Base-by-base conservation (phyloP, 1,140 invertebrate species). In the Megathymus violae region DNA sequence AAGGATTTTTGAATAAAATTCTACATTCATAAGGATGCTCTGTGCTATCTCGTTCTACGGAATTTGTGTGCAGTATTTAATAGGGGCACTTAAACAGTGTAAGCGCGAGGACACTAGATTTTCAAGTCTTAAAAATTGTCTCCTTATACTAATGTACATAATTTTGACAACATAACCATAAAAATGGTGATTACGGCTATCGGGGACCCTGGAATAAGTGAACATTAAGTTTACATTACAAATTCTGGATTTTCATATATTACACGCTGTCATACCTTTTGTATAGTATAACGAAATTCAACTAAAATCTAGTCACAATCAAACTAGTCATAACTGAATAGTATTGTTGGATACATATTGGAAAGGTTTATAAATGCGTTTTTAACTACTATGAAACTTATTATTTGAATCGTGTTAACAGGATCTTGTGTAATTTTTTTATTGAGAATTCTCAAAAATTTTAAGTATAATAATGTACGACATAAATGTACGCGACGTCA, bases 1-100 rank as follows among this genome's bases (percentile, higher is more conserved):
- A 14, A 54, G 67, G 56, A 47, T 69, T 69, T 68, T 62, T 61
- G 62, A 62, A 65, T 66, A 68, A 69, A 48, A 64, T 63, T 67
- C 16, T 36, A 36, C 50, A 62, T 62, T 52, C 50, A 62, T 43
- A 7, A 62, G 40, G 6, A 52, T 19, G 31, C 16, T 16, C 15
- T 58, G 52, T 34, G 41, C 19, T 46, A 58, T 58, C 54, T 58
- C 40, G 41, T 34, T 46, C 13, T 36, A 44, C 13, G 25, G 40
- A 44, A 34, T 58, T 34, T 27, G 41, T 34, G 25, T 17, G 25
- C 40, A 7, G 19, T 58, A 46, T 46, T 58, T 46, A 58, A 58
- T 43, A 43, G 19, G 25, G 15, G 25, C 25, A 48, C 31, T 48
- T 31, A 31, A 31, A 31, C 27, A 31, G 27, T 4, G 46, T 50